Conservation (phyloP, 2,888 invertebrate genomes). For the Cataglyphis cursor region DNA sequence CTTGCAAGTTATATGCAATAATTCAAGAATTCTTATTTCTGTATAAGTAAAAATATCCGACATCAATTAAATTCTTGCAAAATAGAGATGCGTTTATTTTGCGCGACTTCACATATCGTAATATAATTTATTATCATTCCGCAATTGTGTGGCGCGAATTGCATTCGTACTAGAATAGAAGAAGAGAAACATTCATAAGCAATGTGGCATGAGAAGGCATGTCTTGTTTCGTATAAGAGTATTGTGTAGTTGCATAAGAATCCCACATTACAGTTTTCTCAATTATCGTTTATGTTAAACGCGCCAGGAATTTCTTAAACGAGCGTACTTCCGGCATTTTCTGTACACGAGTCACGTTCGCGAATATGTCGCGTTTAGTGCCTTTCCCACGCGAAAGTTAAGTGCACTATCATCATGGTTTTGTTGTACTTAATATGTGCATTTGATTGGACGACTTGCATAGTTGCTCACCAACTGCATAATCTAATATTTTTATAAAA, state of each 20-base stretch:
- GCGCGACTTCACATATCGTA: neutral
- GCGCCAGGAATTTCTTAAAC: slow-evolving; percentile 45
- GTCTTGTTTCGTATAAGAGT: neutral
- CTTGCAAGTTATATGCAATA: neutral
- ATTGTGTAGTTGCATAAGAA: slow-evolving; percentile 10
- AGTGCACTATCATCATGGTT: slow-evolving; percentile 22
- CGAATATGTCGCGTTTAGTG: slow-evolving; percentile 12
- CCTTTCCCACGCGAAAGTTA: slow-evolving; percentile 2
- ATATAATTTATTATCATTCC: slow-evolving; percentile 14
- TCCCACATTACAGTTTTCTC: slow-evolving; percentile 5
- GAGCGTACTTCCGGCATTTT: slow-evolving; percentile 40
- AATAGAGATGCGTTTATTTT: neutral
- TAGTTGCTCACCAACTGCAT: neutral
- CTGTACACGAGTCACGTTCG: slow-evolving; percentile 43
- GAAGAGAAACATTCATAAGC: neutral
- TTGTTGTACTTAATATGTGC: slow-evolving; percentile 14
- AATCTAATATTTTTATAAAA: neutral
- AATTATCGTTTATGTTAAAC: slow-evolving; percentile 53
- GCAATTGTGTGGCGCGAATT: neutral
- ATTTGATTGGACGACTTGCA: neutral
- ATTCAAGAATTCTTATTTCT: neutral
- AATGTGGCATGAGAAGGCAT: neutral
- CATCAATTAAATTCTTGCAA: slow-evolving; percentile 13
- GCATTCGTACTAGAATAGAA: neutral
- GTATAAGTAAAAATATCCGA: neutral